Percentiles rank a stretch among this genome's conserved stretches.
Conservation (phyloP, 2,888 invertebrate genomes). For the Yponomeuta sedellus region DNA sequence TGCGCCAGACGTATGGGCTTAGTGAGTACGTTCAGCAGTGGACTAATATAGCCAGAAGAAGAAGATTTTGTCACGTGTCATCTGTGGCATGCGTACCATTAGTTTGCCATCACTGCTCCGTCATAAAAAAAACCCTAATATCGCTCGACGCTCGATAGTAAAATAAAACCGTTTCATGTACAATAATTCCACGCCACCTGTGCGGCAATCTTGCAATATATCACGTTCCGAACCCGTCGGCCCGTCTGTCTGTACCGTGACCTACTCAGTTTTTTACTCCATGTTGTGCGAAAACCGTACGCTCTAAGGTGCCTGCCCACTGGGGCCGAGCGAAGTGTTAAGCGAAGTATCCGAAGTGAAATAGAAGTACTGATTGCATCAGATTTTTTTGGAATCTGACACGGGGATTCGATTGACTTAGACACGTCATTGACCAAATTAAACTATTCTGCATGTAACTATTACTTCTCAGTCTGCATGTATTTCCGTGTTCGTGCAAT, state of each 20-base stretch:
- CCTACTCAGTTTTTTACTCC: slow-evolving; percentile 11
- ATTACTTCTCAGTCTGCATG: too few relatives aligned
- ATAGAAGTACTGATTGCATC: neutral
- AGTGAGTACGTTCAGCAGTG: too few relatives aligned
- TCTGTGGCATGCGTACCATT: too few relatives aligned
- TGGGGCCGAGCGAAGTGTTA: neutral
- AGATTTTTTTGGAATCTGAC: neutral
- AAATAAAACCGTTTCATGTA: neutral
- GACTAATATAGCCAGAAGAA: too few relatives aligned
- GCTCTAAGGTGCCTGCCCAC: neutral
- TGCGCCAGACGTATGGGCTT: too few relatives aligned
- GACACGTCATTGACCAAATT: too few relatives aligned
- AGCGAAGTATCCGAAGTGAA: neutral
- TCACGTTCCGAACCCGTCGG: slow-evolving; percentile 6
- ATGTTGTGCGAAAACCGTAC: slow-evolving; percentile 12
- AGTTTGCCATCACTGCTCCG: too few relatives aligned
- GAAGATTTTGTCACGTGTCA: too few relatives aligned
- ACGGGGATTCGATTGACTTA: too few relatives aligned
- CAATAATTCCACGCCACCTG: slow-evolving; percentile 10
- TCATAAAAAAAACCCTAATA: too few relatives aligned
- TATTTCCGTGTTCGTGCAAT: too few relatives aligned
- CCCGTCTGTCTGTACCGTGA: slow-evolving; percentile 6
- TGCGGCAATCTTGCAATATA: slow-evolving; percentile 9
- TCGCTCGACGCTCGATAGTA: neutral
- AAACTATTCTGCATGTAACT: too few relatives aligned